Conservation (phyloP, 2,113 vertebrate species). For the Ornithorhynchus anatinus region DNA sequence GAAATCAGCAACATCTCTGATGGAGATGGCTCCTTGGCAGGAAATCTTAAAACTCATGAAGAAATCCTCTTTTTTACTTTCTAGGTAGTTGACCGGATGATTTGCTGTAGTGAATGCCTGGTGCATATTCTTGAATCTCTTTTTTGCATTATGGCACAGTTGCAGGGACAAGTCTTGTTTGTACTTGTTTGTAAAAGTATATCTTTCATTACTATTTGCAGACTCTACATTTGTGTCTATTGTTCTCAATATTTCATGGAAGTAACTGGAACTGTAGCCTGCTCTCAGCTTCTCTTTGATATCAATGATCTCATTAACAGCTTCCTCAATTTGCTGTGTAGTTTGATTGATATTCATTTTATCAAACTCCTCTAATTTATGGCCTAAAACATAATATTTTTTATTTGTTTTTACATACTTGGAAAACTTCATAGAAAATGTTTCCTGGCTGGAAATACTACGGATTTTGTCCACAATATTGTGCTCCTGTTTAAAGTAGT, state of each 20-base stretch:
- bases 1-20: too few relatives aligned
- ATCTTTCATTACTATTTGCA: slow-evolving; percentile 7
- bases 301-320: slow-evolving; percentile 10
- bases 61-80: too few relatives aligned
- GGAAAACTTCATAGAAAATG: slow-evolving; percentile 13
- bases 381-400: rapidly evolving
- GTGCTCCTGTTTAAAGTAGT: slow-evolving; percentile 17
- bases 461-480: too few relatives aligned
- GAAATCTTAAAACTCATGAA: too few relatives aligned
- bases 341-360: not conserved
- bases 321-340: not conserved
- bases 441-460: not conserved
- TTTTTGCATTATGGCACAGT: slow-evolving; percentile 41
- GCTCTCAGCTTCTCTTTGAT: not conserved
- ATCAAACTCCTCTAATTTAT: not conserved
- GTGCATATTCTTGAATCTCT: slow-evolving; percentile 57
- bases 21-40: too few relatives aligned
- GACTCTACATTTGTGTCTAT: slow-evolving; percentile 25
- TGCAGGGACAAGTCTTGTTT: slow-evolving; percentile 48
- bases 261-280: slow-evolving; percentile 40
- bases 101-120: slow-evolving; percentile 37
- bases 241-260: too few relatives aligned
- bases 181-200: slow-evolving; percentile 46
- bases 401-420: not conserved
- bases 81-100: too few relatives aligned